Base-by-base conservation (phyloP, 2,113 vertebrate genomes). In the Pagrus major region DNA sequence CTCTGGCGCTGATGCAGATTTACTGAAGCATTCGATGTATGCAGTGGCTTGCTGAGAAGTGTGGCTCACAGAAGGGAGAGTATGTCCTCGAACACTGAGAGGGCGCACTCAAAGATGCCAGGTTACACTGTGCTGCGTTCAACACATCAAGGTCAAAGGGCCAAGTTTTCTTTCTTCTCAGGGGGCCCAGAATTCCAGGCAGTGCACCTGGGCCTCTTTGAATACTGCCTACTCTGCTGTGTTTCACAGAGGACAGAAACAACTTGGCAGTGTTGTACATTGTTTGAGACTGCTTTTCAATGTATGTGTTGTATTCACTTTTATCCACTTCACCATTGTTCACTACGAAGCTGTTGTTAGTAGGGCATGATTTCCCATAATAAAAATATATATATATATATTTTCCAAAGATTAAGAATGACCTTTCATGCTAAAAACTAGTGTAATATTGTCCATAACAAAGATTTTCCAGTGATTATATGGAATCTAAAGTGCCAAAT, bases 11-110 rank as follows among this genome's bases (percentile, higher is more conserved):
- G 73, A 60, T 21, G 37, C 33, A 61, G 44, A 74, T 64, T 78
- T 52, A 70, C 44, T 71, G 33, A 80, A 55, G 65, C 59, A 56
- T 78, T 74, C 39, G n/a, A 42, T 18, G 33, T 73, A 83, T 68
- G 76, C 66, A 65, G 60, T 16, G 69, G 54, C 72, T 83, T 58
- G 64, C 78, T 83, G 76, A 80, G 75, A 70, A 73, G 81, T 44
- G 52, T 61, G 68, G 63, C 35, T 70, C 23, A 27, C 9, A 25
- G 60, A 84, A 46, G 8, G 61, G 35, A 64, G 56, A 58, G 61
- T 2, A 37, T 3, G 11, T 55, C 63, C 81, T 70, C 58, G 0
- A 65, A 44, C 69, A 71, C 31, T 5, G 65, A 60, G 73, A 72
- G 58, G 71, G 66, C 41, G 51, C 9, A 35, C 25, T 65, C 42